These are phyloP conservation scores for Archocentrus centrarchus DNA, from an alignment of 2,113 vertebrate species.

Conservation along the genomic window DNA sequence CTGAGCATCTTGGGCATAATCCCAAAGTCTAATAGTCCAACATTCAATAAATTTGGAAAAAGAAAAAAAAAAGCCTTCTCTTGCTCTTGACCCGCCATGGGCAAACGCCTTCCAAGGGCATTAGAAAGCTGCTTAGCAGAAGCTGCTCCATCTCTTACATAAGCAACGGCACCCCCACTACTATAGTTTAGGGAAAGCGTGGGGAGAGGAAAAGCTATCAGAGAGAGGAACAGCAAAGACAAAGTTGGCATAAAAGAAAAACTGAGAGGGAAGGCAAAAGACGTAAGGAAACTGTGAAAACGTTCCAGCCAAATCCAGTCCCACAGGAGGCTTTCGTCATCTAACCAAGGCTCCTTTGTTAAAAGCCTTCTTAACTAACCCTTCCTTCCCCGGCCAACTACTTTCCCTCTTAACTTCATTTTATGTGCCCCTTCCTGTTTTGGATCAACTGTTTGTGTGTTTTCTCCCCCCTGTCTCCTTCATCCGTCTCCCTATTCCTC, in stretches of 20 bases:
- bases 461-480: background rate
- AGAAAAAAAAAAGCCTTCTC: constrained; percentile 18
- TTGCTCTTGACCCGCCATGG: constrained; percentile 63
- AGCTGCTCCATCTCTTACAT: constrained; percentile 64
- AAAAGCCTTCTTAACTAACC: constrained; percentile 13
- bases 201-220: constrained; percentile 34
- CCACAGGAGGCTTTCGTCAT: constrained; percentile 24
- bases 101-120: constrained; percentile 67
- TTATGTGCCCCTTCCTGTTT: constrained; percentile 4
- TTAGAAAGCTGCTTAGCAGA: constrained; percentile 73
- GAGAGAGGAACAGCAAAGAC: constrained; percentile 32
- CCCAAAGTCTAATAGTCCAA: constrained; percentile 62
- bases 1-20: constrained; percentile 60
- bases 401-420: constrained; percentile 12
- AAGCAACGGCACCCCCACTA: constrained; percentile 48
- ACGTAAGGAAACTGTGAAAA: constrained; percentile 31
- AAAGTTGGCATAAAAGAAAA: constrained; percentile 42
- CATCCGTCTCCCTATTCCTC: constrained; percentile 6
- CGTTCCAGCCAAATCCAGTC: constrained; percentile 33
- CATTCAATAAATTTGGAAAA: constrained; percentile 60
- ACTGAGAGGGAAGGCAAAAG: constrained; percentile 5
- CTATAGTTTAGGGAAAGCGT: constrained; percentile 20
- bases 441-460: background rate
- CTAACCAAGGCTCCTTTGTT: background rate
- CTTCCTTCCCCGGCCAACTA: background rate